phyloP scores from a whole-genome alignment of 92 coral and sea anemone species.

The Palythoa grandis region DNA sequence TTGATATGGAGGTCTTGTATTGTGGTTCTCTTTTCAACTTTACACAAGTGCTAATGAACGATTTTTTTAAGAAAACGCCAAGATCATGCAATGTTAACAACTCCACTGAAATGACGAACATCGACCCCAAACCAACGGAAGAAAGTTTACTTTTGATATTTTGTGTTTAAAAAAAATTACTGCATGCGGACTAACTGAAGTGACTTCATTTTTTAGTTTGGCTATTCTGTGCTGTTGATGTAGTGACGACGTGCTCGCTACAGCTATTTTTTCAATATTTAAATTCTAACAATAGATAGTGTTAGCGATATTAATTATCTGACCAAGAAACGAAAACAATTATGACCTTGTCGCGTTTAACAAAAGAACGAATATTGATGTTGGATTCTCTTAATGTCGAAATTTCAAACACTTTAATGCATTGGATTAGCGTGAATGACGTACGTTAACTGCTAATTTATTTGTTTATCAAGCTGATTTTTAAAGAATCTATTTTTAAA shows the following conservation, averaged over 20 bases:
- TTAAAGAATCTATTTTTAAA: not conserved
- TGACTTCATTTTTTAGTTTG: not conserved
- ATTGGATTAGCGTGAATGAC: slow-evolving; percentile 26
- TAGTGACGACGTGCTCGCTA: slow-evolving; percentile 5
- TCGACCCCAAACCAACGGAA: not conserved
- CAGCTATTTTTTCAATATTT: slow-evolving; percentile 3
- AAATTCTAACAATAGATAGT: not conserved
- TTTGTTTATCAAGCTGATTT: not conserved
- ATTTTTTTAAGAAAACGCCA: not conserved
- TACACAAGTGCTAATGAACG: not conserved
- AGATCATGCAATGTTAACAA: not conserved
- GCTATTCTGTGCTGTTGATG: not conserved
- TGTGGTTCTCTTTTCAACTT: not conserved
- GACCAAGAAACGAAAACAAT: not conserved
- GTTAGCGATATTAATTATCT: not conserved
- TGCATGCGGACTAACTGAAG: not conserved
- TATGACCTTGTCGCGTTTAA: not conserved
- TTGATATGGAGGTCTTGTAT: not conserved
- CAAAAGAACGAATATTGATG: slow-evolving; percentile 15
- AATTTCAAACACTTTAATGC: slow-evolving; percentile 1
- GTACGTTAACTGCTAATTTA: slow-evolving; percentile 6
- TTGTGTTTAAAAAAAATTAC: not conserved
- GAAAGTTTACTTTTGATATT: not conserved
- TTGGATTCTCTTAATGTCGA: slow-evolving; percentile 18
- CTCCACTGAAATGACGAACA: not conserved